Conservation (phyloP, 1,140 invertebrate species). For the Helicorthomorpha holstii region DNA sequence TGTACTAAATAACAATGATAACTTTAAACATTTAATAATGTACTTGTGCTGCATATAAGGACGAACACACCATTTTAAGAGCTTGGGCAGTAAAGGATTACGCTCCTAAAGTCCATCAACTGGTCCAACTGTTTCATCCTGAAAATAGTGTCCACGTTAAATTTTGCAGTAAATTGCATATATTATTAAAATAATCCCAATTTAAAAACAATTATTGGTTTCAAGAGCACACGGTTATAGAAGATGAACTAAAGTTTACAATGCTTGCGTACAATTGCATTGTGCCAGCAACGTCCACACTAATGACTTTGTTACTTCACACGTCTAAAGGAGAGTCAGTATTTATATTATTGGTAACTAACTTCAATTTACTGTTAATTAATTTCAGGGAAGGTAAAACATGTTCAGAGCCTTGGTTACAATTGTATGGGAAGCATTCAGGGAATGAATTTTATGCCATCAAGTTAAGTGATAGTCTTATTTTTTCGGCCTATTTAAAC, state of each 20-base stretch:
- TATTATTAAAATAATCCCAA: not conserved
- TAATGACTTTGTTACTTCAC: conserved; percentile 88
- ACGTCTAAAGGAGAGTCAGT: conserved; percentile 91
- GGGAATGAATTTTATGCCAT: not conserved
- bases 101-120: conserved; percentile 85
- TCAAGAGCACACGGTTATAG: conserved; percentile 85
- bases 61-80: conserved; percentile 89
- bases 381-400: not conserved
- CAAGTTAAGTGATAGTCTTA: not conserved
- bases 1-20: too few species aligned
- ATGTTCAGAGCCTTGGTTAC: not conserved
- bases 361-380: not conserved
- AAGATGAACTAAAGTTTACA: conserved; percentile 92
- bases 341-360: not conserved
- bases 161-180: conserved; percentile 46
- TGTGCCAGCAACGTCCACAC: conserved; percentile 90
- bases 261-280: conserved; percentile 93
- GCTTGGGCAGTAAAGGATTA: conserved; percentile 98
- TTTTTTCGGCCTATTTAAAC: not conserved
- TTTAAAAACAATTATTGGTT: not conserved
- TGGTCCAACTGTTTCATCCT: conserved; percentile 93
- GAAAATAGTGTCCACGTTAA: conserved; percentile 97
- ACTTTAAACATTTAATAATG: not conserved
- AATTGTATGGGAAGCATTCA: not conserved
- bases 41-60: conserved; percentile 31